A percentile compares a stretch with the other conserved stretches of the same genome.
Evolutionary conservation across 2,888 invertebrate genomes (phyloP).

Genomic region (Pandemis cinnamomeana): DNA sequence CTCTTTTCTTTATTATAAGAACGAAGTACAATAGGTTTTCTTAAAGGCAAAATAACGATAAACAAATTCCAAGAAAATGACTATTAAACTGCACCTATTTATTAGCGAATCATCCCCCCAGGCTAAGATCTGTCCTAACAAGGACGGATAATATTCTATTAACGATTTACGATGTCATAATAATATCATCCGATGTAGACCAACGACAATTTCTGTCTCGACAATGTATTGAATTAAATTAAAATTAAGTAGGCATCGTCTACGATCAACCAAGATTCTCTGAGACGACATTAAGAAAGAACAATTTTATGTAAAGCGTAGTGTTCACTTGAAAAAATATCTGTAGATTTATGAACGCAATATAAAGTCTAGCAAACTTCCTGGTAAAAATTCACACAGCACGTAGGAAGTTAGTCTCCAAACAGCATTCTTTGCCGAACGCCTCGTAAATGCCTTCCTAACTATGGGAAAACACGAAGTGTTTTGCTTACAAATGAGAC

Average conservation of each 20-base stretch:
- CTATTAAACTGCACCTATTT: conserved; percentile 42
- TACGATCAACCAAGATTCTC: conserved; percentile 7
- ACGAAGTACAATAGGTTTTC: neutral
- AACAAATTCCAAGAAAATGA: conserved; percentile 45
- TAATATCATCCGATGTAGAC: conserved; percentile 44
- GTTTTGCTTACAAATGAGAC: conserved; percentile 53
- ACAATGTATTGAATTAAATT: conserved; percentile 37
- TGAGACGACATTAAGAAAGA: neutral
- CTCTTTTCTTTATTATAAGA: neutral
- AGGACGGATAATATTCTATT: conserved; percentile 45
- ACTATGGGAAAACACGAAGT: conserved; percentile 56
- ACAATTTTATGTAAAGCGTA: neutral
- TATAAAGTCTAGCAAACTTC: conserved; percentile 24
- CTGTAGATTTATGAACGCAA: conserved; percentile 6
- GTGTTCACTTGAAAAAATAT: neutral
- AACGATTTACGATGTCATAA: conserved; percentile 53
- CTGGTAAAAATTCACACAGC: conserved; percentile 44
- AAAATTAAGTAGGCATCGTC: conserved; percentile 40
- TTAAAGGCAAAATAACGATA: neutral
- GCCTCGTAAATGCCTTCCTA: conserved; percentile 46
- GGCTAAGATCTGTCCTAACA: conserved; percentile 44
- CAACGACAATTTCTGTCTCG: conserved; percentile 18
- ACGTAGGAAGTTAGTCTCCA: conserved; percentile 53
- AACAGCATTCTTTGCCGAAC: conserved; percentile 52
- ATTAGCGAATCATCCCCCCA: conserved; percentile 45